These are phyloP conservation scores for Goniozus legneri DNA, from an alignment of 1,140 invertebrate genomes.

Conservation along the genomic window DNA sequence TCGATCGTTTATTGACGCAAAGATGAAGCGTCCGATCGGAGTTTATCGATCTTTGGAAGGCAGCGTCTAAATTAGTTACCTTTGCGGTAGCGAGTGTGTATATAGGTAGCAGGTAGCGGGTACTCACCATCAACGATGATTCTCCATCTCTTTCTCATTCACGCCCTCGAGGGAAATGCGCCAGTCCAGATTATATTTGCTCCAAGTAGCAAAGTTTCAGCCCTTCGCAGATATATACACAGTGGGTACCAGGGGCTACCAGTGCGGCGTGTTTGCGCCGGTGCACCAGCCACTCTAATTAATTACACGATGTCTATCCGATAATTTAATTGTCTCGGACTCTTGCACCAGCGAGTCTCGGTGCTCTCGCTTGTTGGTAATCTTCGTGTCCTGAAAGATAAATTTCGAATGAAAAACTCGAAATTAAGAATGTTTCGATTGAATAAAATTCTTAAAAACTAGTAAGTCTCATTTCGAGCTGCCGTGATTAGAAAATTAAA, in stretches of 20 bases:
- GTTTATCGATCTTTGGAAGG: too few relatives aligned
- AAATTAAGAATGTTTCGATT: not conserved
- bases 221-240: slow-evolving; percentile 1
- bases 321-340: slow-evolving; percentile 20
- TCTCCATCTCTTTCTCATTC: too few relatives aligned
- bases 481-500: not conserved
- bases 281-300: slow-evolving; percentile 43
- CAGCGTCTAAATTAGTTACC: too few relatives aligned
- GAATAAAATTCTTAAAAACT: too few relatives aligned
- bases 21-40: too few relatives aligned
- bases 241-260: too few relatives aligned
- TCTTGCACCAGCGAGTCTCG: not conserved
- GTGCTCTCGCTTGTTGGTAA: not conserved
- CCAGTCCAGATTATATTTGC: slow-evolving; percentile 35
- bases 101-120: too few relatives aligned
- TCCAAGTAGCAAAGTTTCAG: slow-evolving; percentile 22
- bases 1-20: too few relatives aligned
- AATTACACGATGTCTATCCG: slow-evolving; percentile 31
- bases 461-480: too few relatives aligned
- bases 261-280: slow-evolving; percentile 19
- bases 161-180: slow-evolving; percentile 27
- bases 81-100: too few relatives aligned
- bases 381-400: not conserved
- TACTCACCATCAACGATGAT: too few relatives aligned
- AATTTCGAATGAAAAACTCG: not conserved